A percentile compares a stretch with the other conserved stretches of the same genome.
phyloP scores from a whole-genome alignment of 2,888 invertebrate genomes.

The Drosophila anomalata region DNA sequence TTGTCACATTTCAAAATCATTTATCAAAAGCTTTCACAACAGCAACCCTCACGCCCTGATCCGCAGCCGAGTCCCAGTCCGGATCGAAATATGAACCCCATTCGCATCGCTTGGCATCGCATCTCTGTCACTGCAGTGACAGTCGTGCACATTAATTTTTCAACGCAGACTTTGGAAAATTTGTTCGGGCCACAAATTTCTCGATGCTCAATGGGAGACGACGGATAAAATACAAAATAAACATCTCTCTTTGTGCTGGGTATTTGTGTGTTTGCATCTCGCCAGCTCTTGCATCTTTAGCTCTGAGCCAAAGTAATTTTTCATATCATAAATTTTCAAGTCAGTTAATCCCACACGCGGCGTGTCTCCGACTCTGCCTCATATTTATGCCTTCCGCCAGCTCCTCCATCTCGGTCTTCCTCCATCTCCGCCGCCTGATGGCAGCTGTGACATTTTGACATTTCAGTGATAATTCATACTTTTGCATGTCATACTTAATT shows the following conservation, averaged over 20 bases:
- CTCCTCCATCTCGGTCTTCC: conserved; percentile 55
- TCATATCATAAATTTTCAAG: conserved; percentile 81
- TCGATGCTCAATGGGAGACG: conserved; percentile 44
- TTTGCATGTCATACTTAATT: conserved; percentile 83
- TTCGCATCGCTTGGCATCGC: conserved; percentile 45
- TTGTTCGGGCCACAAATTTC: conserved; percentile 67
- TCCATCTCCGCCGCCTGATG: conserved; percentile 47
- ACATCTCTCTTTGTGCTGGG: conserved; percentile 41
- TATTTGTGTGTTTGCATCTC: conserved; percentile 5
- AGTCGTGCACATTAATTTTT: conserved; percentile 76
- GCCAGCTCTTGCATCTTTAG: conserved; percentile 22
- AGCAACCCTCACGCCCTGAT: conserved; percentile 60
- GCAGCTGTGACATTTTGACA: conserved; percentile 81
- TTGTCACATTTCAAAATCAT: conserved; percentile 82
- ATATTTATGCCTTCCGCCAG: conserved; percentile 60
- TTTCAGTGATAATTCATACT: conserved; percentile 83
- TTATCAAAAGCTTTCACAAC: conserved; percentile 80
- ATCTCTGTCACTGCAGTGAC: conserved; percentile 74
- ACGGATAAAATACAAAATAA: conserved; percentile 46
- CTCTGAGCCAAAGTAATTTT: conserved; percentile 76
- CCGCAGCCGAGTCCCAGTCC: conserved; percentile 10
- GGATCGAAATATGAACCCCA: conserved; percentile 36
- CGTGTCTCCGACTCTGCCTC: conserved; percentile 45
- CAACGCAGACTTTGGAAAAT: conserved; percentile 73
- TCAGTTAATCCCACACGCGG: conserved; percentile 82